Conservation (phyloP, 2,888 invertebrate species). For the Adelphocoris suturalis region DNA sequence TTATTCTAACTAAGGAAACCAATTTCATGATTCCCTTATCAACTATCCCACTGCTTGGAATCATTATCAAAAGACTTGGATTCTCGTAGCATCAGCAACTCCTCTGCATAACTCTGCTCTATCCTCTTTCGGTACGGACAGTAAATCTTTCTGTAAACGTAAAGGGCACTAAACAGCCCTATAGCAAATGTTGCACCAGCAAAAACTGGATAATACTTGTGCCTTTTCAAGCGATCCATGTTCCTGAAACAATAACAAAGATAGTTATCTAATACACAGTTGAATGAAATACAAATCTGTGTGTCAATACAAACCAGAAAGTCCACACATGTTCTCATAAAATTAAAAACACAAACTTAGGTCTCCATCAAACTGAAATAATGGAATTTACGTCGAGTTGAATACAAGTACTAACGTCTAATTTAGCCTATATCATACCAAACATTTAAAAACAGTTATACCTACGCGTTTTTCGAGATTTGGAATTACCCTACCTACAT, state of each 20-base stretch:
- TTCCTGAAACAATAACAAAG: neutral
- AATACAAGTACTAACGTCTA: too few species aligned
- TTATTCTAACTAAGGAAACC: too few species aligned
- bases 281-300: neutral
- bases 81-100: neutral
- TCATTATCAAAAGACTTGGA: neutral
- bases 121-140: neutral
- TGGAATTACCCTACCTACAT: too few species aligned
- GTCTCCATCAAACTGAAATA: too few species aligned
- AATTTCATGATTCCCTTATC: too few species aligned
- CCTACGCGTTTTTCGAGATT: too few species aligned
- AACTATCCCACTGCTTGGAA: neutral
- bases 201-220: neutral
- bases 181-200: neutral
- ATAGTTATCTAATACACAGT: too few species aligned
- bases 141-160: neutral
- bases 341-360: too few species aligned
- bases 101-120: neutral
- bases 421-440: too few species aligned
- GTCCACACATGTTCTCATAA: neutral
- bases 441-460: too few species aligned
- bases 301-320: neutral
- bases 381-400: too few species aligned
- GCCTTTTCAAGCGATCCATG: constrained; percentile 15
- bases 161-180: neutral